Evolutionary conservation across 53 echinoderm and acorn worm species (phyloP), one percentile per base, ranked within the genome.

Genomic region (Pentamera pediparva): DNA sequence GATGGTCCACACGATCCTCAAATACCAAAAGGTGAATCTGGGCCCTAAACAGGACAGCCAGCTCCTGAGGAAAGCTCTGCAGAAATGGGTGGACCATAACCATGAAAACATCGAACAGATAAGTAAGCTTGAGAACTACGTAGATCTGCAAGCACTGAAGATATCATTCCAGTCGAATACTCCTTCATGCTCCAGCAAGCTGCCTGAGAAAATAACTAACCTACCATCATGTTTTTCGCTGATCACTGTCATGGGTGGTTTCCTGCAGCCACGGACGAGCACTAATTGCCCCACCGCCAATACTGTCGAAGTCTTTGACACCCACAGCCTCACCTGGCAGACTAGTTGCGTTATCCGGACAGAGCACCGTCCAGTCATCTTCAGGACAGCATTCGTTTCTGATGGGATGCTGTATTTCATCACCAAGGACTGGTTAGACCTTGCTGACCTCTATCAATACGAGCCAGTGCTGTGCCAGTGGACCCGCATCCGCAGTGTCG

Each of bases 271-370:
- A 6, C 49, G 70, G 49, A 70, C 70, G 9, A 30, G 70, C 7
- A 35, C 25, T 2, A 49, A 70, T 32, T 70, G 70, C 17, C 51
- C 51, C 6, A 70, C 70, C 2, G 70, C 70, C 2, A 70, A 51
- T 35, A 70, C 70, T 35, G 18, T 70, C 10, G 70, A 70, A 48
- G 49, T 70, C 18, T n/a, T 70, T 6, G 70, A 70, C 33, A 70
- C 70, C 49, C 19, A 7, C 5, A 70, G 50, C 51, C 70, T 29
- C 3, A 18, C 49, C 3, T 70, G 70, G 70, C 37, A 37, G 21
- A 65, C 26, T 40, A 65, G 65, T 10, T 43, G 70, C 32, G 13
- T 50, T n/a, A 70, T 51, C 17, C 28, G n/a, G 6, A 70, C 49
- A 3, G 30, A 18, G 4, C 18, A 6, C 12, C 12, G 52, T 20